phyloP scores from a whole-genome alignment of 2,888 invertebrate species.

The Dastarcus helophoroides region DNA sequence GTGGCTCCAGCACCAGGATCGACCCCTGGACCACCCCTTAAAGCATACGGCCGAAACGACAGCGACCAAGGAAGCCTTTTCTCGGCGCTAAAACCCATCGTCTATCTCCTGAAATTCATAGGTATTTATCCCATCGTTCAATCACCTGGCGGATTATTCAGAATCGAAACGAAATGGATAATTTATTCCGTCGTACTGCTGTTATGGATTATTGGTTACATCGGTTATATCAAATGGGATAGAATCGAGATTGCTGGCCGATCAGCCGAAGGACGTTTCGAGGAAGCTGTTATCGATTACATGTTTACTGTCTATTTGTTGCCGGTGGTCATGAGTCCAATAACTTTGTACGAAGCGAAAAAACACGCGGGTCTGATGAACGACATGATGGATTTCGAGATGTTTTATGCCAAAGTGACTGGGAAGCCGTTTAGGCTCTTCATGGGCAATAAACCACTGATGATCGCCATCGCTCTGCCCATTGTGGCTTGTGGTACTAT shows the following conservation, averaged over 20 bases:
- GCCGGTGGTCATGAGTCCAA: slow-evolving; percentile 50
- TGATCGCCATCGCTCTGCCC: slow-evolving; percentile 48
- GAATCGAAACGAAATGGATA: slow-evolving; percentile 43
- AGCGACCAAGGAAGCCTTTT: slow-evolving; percentile 32
- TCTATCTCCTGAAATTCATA: slow-evolving; percentile 40
- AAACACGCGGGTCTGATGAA: slow-evolving; percentile 51
- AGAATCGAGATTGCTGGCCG: slow-evolving; percentile 50
- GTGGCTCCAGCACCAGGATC: slow-evolving; percentile 23
- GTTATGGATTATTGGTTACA: slow-evolving; percentile 21
- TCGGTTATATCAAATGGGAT: slow-evolving; percentile 46
- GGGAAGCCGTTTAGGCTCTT: slow-evolving; percentile 45
- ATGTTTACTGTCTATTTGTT: slow-evolving; percentile 61
- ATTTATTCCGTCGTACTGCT: slow-evolving; percentile 46
- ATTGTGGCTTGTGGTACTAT: slow-evolving; percentile 51
- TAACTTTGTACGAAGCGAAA: slow-evolving; percentile 56
- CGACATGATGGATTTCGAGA: slow-evolving; percentile 57
- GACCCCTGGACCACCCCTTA: slow-evolving; percentile 9
- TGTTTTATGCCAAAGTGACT: slow-evolving; percentile 49
- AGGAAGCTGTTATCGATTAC: slow-evolving; percentile 65
- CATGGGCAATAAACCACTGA: slow-evolving; percentile 46
- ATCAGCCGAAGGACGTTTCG: slow-evolving; percentile 52
- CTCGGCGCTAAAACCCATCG: slow-evolving; percentile 38
- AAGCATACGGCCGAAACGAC: slow-evolving; percentile 8
- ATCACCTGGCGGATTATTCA: slow-evolving; percentile 37
- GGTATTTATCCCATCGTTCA: slow-evolving; percentile 52